Percentiles rank a stretch among this genome's conserved stretches.
Evolutionary conservation across 2,797 vertebrate genomes (phyloP).

Genomic region (Gymnothorax reevesii): DNA sequence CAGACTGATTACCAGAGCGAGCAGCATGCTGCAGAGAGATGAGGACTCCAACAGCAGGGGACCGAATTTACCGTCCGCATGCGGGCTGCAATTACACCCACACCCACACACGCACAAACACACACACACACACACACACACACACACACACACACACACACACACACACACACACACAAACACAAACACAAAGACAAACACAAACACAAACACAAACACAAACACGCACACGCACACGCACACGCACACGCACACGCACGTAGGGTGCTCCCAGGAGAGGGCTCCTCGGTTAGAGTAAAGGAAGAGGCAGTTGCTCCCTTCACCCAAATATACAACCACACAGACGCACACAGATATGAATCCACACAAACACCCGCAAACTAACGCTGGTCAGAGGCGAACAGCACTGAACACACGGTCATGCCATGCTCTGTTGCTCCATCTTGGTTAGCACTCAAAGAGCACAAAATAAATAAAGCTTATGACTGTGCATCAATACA

Average conservation of each 20-base stretch:
- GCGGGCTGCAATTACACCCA: too few relatives aligned
- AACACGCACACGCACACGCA: conserved; percentile 33
- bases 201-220: too few relatives aligned
- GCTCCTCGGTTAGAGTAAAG: conserved; percentile 27
- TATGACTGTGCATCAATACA: not conserved
- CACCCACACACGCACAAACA: conserved; percentile 29
- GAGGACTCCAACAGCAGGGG: too few relatives aligned
- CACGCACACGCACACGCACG: conserved; percentile 43
- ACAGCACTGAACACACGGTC: not conserved
- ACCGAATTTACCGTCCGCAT: too few relatives aligned
- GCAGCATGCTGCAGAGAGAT: not conserved
- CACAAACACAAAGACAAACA: too few relatives aligned
- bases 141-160: conserved; percentile 34
- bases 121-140: conserved; percentile 42
- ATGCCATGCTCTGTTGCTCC: not conserved
- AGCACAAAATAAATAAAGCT: not conserved
- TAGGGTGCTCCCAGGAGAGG: conserved; percentile 31
- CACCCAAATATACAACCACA: conserved; percentile 43
- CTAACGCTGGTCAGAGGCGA: not conserved
- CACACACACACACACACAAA: conserved; percentile 46
- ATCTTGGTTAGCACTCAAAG: not conserved
- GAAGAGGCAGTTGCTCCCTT: conserved; percentile 37
- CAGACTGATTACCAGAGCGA: not conserved
- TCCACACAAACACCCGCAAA: not conserved
- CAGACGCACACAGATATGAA: conserved; percentile 21